phyloP scores from a whole-genome alignment of 2,113 vertebrate species.

The Zosterops japonicus region DNA sequence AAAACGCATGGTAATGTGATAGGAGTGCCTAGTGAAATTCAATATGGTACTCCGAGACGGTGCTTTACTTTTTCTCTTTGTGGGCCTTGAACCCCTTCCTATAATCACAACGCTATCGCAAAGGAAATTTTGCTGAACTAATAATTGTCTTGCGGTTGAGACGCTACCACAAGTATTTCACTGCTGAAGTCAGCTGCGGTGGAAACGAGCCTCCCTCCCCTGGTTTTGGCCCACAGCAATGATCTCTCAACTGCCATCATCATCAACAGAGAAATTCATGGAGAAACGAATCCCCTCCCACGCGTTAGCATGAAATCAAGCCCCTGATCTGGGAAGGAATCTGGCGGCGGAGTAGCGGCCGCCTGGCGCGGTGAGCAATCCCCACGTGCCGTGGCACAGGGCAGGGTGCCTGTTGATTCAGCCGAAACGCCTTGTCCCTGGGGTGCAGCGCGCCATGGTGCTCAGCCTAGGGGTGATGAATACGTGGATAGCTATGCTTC shows the following conservation, averaged over 20 bases:
- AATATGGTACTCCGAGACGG: neutral
- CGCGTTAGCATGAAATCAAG: slow-evolving; percentile 27
- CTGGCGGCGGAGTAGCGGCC: neutral
- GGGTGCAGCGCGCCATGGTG: neutral
- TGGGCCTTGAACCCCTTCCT: neutral
- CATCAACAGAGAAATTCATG: neutral
- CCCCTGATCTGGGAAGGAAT: slow-evolving; percentile 38
- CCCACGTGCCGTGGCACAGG: neutral
- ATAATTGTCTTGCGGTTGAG: neutral
- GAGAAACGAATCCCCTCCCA: neutral
- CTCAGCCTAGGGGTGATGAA: slow-evolving; percentile 28
- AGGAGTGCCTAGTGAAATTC: neutral
- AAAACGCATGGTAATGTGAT: neutral
- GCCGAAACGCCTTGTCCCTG: neutral
- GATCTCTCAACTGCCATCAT: slow-evolving; percentile 18
- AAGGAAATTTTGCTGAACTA: slow-evolving; percentile 33
- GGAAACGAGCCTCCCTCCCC: slow-evolving; percentile 1
- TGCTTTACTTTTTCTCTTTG: neutral
- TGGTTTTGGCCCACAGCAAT: neutral
- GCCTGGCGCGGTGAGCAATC: neutral
- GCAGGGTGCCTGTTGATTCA: neutral
- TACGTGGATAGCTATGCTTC: neutral
- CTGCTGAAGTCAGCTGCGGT: slow-evolving; percentile 37
- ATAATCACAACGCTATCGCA: neutral
- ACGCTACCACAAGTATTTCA: neutral